These are phyloP conservation scores for Camelus bactrianus DNA, from an alignment of 2,113 vertebrate species.

Conservation along the genomic window DNA sequence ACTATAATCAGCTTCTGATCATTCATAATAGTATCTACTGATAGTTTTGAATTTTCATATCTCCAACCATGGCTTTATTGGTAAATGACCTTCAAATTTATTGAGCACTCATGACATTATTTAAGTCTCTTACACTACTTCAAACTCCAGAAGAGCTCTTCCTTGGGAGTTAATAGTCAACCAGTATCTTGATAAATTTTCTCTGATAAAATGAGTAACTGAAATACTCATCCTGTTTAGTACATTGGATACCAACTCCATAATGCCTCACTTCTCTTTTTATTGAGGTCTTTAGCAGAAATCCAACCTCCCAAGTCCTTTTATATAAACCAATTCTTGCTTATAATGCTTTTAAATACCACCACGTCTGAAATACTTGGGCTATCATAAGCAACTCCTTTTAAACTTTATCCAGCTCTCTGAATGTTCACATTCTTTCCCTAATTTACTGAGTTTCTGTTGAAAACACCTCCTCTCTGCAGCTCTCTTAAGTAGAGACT, in stretches of 20 bases:
- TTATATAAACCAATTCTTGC: not conserved
- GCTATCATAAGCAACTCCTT: not conserved
- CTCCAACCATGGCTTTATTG: not conserved
- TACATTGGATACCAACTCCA: not conserved
- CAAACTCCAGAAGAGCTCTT: not conserved
- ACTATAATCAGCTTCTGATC: not conserved
- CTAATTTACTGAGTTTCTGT: not conserved
- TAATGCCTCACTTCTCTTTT: not conserved
- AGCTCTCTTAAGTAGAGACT: not conserved
- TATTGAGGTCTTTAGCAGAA: not conserved
- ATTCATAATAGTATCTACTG: not conserved
- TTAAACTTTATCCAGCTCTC: not conserved
- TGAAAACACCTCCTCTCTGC: not conserved
- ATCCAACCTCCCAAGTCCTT: not conserved
- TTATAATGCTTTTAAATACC: not conserved
- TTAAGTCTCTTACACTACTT: not conserved
- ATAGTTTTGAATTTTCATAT: not conserved
- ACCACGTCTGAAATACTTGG: not conserved
- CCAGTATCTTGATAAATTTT: not conserved
- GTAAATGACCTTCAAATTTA: not conserved
- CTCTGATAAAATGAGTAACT: not conserved
- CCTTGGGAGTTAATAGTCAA: not conserved
- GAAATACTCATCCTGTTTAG: not conserved
- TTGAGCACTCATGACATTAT: not conserved
- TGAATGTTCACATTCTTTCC: not conserved